Percentiles rank a stretch among this genome's conserved stretches.
Evolutionary conservation across 2,888 invertebrate species (phyloP).

Genomic region (Caenorhabditis sp.): DNA sequence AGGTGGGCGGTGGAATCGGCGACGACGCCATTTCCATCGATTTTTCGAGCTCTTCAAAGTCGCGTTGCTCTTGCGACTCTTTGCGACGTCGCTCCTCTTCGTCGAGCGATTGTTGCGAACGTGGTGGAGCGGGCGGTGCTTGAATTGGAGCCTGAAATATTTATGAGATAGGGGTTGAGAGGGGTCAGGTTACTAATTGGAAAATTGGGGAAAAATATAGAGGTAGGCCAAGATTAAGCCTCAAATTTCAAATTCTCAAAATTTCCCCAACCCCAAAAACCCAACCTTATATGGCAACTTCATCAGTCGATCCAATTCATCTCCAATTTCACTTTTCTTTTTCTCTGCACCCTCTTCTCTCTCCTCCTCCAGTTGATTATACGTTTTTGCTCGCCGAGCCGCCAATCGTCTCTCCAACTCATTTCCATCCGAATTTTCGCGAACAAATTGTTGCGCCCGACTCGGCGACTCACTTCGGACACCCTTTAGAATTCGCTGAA

Average conservation of each 20-base stretch:
- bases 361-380: slow-evolving; percentile 22
- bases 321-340: slow-evolving; percentile 12
- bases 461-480: slow-evolving; percentile 25
- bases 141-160: slow-evolving; percentile 1
- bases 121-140: slow-evolving; percentile 11
- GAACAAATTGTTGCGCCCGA: slow-evolving; percentile 27
- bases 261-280: background rate
- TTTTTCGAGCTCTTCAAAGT: slow-evolving; percentile 34
- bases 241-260: too few species aligned
- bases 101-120: slow-evolving; percentile 9
- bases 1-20: slow-evolving; percentile 29
- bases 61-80: slow-evolving; percentile 28
- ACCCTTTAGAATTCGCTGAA: slow-evolving; percentile 22
- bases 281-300: slow-evolving; percentile 12
- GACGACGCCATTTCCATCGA: slow-evolving; percentile 12
- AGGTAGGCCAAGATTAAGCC: too few species aligned
- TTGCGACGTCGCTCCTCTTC: slow-evolving; percentile 24
- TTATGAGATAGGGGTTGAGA: background rate
- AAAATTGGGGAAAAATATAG: too few species aligned
- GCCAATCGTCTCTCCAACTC: slow-evolving; percentile 52
- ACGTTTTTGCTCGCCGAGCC: slow-evolving; percentile 48
- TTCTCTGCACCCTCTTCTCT: slow-evolving; percentile 7
- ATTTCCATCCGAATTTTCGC: slow-evolving; percentile 42
- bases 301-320: slow-evolving; percentile 30
- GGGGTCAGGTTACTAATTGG: background rate